phyloP scores from a whole-genome alignment of 1,140 invertebrate species.

The Aradophagus sp. region DNA sequence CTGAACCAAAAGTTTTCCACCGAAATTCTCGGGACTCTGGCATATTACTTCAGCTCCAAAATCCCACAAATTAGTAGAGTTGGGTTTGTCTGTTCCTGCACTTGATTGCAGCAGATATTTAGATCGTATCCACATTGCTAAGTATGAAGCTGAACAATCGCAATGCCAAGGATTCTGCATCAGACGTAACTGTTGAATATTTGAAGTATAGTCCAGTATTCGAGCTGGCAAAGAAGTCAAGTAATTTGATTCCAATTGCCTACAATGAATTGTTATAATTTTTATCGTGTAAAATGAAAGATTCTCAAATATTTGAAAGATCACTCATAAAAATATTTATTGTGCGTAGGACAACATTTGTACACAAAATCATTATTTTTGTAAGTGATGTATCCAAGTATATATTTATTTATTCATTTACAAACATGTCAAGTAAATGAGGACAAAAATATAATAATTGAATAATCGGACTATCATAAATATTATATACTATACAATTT shows the following conservation, averaged over 20 bases:
- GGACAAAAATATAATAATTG: too few species aligned
- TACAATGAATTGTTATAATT: slow-evolving; percentile 61
- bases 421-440: too few species aligned
- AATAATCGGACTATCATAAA: too few species aligned
- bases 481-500: too few species aligned
- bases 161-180: slow-evolving; percentile 91
- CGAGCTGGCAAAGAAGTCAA: slow-evolving; percentile 82
- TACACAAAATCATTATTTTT: too few species aligned
- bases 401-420: too few species aligned
- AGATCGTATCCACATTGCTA: slow-evolving; percentile 78
- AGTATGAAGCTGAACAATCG: slow-evolving; percentile 85
- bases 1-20: slow-evolving; percentile 80
- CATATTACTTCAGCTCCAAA: slow-evolving; percentile 82
- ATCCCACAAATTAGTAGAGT: slow-evolving; percentile 71
- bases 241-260: slow-evolving; percentile 87
- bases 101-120: slow-evolving; percentile 57
- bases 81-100: slow-evolving; percentile 4
- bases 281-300: neutral
- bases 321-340: too few species aligned
- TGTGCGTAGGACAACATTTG: too few species aligned
- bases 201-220: slow-evolving; percentile 80
- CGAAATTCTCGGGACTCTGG: slow-evolving; percentile 82
- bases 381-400: too few species aligned
- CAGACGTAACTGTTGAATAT: slow-evolving; percentile 83
- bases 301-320: too few species aligned